phyloP scores from a whole-genome alignment of 2,113 vertebrate species.

The Tragulus kanchil region DNA sequence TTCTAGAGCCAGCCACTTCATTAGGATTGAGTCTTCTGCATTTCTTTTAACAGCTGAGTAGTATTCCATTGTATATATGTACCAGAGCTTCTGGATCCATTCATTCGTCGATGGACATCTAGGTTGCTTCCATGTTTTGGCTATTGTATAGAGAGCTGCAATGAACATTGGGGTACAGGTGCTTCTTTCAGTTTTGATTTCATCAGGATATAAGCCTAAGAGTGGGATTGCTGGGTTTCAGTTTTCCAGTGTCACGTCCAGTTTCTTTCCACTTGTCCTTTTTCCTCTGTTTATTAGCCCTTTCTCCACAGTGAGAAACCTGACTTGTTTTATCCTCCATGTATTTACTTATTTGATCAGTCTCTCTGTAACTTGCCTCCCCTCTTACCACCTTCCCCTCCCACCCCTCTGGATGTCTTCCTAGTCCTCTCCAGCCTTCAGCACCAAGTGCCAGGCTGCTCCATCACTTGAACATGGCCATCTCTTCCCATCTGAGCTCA shows the following conservation, averaged over 20 bases:
- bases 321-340: neutral
- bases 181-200: too few relatives aligned
- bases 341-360: neutral
- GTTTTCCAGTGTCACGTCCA: neutral
- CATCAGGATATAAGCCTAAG: too few relatives aligned
- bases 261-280: neutral
- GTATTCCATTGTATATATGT: too few relatives aligned
- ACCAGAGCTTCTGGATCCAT: too few relatives aligned
- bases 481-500: neutral
- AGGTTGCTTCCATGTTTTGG: too few relatives aligned
- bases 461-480: accelerated
- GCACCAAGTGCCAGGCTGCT: neutral
- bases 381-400: neutral
- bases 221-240: too few relatives aligned
- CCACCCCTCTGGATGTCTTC: neutral
- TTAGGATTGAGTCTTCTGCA: too few relatives aligned
- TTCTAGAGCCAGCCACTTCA: too few relatives aligned
- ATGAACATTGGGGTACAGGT: too few relatives aligned
- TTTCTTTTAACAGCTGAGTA: too few relatives aligned
- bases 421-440: neutral
- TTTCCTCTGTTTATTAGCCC: neutral
- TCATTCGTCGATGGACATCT: too few relatives aligned
- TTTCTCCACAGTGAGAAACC: neutral
- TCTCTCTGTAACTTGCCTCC: neutral
- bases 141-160: too few relatives aligned